phyloP scores from a whole-genome alignment of 2,113 vertebrate species.

The Raja brachyura region DNA sequence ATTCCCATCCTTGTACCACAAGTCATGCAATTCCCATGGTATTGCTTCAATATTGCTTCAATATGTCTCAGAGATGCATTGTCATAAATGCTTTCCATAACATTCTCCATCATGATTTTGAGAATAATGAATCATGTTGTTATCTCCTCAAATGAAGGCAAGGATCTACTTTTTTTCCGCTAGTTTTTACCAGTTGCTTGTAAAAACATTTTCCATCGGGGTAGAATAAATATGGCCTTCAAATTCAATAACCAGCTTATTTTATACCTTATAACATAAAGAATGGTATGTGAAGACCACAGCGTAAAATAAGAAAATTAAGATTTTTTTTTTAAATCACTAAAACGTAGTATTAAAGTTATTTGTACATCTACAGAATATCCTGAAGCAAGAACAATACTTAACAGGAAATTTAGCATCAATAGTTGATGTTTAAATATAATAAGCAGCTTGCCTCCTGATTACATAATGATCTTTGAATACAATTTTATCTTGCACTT shows the following conservation, averaged over 20 bases:
- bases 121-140: background rate
- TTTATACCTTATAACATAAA: background rate
- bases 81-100: no score
- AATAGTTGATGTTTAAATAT: background rate
- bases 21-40: no score
- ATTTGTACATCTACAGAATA: no score
- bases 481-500: background rate
- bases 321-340: background rate
- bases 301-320: background rate
- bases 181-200: no score
- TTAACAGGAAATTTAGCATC: background rate
- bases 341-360: background rate
- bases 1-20: no score
- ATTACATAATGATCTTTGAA: background rate
- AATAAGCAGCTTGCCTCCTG: background rate
- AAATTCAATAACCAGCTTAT: background rate
- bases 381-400: no score
- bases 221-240: background rate
- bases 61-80: no score
- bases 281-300: background rate
- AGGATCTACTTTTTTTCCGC: background rate
- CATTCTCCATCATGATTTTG: no score
- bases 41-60: no score
- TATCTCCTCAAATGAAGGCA: background rate
- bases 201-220: background rate